Evolutionary conservation across 2,888 invertebrate genomes (phyloP), one percentile per base, ranked within the genome.

Genomic region (Drosophila dives): DNA sequence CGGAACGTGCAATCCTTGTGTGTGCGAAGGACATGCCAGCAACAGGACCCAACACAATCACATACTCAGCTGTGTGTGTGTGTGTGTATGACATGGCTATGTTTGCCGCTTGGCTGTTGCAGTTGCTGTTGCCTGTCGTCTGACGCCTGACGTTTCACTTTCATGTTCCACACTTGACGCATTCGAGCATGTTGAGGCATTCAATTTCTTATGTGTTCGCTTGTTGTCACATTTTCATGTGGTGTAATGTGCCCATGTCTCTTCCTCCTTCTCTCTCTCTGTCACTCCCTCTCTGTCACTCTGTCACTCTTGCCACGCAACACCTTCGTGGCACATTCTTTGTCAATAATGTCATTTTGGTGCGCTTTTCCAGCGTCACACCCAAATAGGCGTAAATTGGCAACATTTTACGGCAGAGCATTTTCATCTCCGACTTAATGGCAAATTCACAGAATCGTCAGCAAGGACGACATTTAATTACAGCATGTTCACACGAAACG

Each of bases 161-260:
- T 67, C 81, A 66, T 82, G 73, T 72, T 54, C 66, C 78, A 71
- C 59, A 50, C 59, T 70, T 66, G 68, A 73, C 66, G 82, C 75
- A 76, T 70, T 79, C 70, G 68, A 85, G 75, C 80, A 72, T 75
- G 77, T 75, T 73, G 75, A 70, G 73, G 62, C 81, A 75, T 87
- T 87, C 83, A 81, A 77, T 83, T 86, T 77, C 83, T 85, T 79
- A 79, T 75, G 72, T 77, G 53, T 73, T 74, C 68, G 72, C 74
- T 74, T 73, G 58, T 75, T 77, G 86, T 85, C 86, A 83, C 79
- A 79, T 87, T 83, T 81, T 81, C 83, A 71, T 79, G 75, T 71
- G 80, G 68, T 69, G 87, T 80, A 73, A 73, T 82, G 73, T 84
- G 45, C 61, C 58, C 45, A 7, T 64, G 54, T 67, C 64, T 7